Base-by-base conservation (phyloP, 1,140 invertebrate genomes). In the Aphelenchoides fujianensis region DNA sequence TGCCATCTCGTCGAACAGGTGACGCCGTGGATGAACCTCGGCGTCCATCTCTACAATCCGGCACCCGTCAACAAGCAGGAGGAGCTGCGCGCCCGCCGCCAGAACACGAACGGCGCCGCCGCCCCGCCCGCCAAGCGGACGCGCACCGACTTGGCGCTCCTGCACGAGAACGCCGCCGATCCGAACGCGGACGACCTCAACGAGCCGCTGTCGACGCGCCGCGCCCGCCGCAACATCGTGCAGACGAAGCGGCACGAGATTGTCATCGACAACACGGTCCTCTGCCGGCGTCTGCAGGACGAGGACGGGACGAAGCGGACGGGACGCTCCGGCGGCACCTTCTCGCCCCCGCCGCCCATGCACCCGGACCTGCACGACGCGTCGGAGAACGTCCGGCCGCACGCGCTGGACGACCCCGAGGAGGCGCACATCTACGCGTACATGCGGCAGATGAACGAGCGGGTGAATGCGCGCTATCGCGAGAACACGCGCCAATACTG, bases 181-280 rank as follows among this genome's bases (percentile, higher is more conserved):
- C 23, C 5, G 34, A 59, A 5, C 23, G 5, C 23, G 27, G 19
- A 59, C 34, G 55, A 59, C 23, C 19, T 59, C 5, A 59, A 59
- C 19, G 55, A 59, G 19, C 55, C 55, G 55, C 19, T 59, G 5
- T 59, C 55, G 34, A 59, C 55, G 12, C 55, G 55, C 28, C 55
- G 55, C 34, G 55, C 5, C 28, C 5, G 55, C 5, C 55, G 55
- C 5, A 59, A 23, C 23, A 5, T 7, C 28, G 19, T 19, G 5
- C 5, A 5, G 34, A 59, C 55, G 55, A 59, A 59, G 34, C 5
- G 55, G n/a, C n/a, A n/a, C n/a, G n/a, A n/a, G n/a, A n/a, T n/a
- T n/a, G n/a, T n/a, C n/a, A n/a, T n/a, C n/a, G n/a, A n/a, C n/a
- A n/a, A n/a, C n/a, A n/a, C n/a, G n/a, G n/a, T n/a, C n/a, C n/a